A percentile compares a stretch with the other conserved stretches of the same genome.
These are phyloP conservation scores for Sciaenops ocellatus DNA, from an alignment of 2,797 vertebrate species.

Conservation along the genomic window DNA sequence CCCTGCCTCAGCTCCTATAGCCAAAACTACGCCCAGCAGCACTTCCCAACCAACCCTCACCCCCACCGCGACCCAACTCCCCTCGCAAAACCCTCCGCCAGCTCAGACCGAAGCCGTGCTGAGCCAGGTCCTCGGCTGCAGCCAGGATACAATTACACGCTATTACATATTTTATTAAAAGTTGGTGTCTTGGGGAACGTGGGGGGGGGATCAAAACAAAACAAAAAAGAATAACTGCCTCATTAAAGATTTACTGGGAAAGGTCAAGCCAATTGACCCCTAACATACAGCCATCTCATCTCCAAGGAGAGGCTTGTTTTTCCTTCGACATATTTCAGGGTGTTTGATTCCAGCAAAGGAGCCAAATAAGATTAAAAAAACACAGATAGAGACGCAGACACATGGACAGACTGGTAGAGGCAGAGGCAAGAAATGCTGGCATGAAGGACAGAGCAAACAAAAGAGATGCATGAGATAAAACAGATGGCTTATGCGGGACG, in stretches of 20 bases:
- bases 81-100: constrained; percentile 51
- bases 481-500: constrained; percentile 28
- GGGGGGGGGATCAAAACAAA: constrained; percentile 50
- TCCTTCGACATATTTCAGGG: constrained; percentile 40
- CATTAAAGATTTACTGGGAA: constrained; percentile 68
- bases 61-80: constrained; percentile 31
- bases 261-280: constrained; percentile 58
- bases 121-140: constrained; percentile 54
- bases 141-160: constrained; percentile 64
- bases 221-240: constrained; percentile 62
- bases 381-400: constrained; percentile 15
- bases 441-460: constrained; percentile 26
- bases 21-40: constrained; percentile 59
- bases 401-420: constrained; percentile 14
- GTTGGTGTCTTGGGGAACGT: constrained; percentile 4
- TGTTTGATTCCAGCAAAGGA: constrained; percentile 49
- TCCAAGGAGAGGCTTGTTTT: constrained; percentile 41
- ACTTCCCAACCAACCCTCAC: constrained; percentile 41
- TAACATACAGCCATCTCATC: constrained; percentile 49
- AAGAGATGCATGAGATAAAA: constrained; percentile 49
- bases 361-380: constrained; percentile 33
- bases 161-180: constrained; percentile 73
- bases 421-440: constrained; percentile 8
- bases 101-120: constrained; percentile 33
- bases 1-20: constrained; percentile 37